Percentiles rank a stretch among this genome's conserved stretches.
Evolutionary conservation across 2,113 vertebrate species (phyloP).

Genomic region (Mastomys natalensis): DNA sequence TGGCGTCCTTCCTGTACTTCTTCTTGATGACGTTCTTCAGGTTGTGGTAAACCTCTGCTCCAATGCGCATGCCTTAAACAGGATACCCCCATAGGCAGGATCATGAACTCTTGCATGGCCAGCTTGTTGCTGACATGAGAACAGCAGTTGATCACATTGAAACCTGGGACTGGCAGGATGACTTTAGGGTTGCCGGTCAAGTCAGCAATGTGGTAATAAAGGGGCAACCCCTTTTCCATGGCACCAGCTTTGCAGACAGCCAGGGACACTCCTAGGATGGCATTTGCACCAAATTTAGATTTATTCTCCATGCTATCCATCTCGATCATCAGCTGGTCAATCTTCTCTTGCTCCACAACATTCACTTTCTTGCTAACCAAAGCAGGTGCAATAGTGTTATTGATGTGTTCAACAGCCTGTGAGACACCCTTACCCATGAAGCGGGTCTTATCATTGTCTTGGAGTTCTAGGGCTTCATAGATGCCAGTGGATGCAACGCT

Average conservation of each 20-base stretch:
- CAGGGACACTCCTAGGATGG: conserved; percentile 97
- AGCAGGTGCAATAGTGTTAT: no score
- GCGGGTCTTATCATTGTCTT: no score
- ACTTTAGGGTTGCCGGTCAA: conserved; percentile 95
- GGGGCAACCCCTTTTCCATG: conserved; percentile 97
- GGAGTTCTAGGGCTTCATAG: no score
- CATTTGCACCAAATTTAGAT: conserved; percentile 97
- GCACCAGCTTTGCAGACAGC: conserved; percentile 99
- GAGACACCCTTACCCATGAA: no score
- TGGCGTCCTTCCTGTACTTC: conserved; percentile 97
- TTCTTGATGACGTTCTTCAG: conserved; percentile 98
- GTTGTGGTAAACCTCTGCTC: conserved; percentile 98
- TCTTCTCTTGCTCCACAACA: no score
- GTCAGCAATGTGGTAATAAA: conserved; percentile 98
- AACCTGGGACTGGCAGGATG: conserved; percentile 97
- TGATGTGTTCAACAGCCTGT: no score
- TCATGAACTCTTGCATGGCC: conserved; percentile 99
- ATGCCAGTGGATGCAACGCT: no score
- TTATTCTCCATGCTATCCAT: no score
- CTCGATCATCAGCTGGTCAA: no score
- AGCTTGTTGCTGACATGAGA: conserved; percentile 98
- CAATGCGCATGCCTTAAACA: conserved; percentile 97
- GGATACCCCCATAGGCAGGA: conserved; percentile 94
- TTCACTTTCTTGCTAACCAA: no score
- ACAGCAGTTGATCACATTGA: conserved; percentile 98